Evolutionary conservation across 2,888 invertebrate species (phyloP), one percentile per base, ranked within the genome.

Genomic region (Sympetrum striolatum): DNA sequence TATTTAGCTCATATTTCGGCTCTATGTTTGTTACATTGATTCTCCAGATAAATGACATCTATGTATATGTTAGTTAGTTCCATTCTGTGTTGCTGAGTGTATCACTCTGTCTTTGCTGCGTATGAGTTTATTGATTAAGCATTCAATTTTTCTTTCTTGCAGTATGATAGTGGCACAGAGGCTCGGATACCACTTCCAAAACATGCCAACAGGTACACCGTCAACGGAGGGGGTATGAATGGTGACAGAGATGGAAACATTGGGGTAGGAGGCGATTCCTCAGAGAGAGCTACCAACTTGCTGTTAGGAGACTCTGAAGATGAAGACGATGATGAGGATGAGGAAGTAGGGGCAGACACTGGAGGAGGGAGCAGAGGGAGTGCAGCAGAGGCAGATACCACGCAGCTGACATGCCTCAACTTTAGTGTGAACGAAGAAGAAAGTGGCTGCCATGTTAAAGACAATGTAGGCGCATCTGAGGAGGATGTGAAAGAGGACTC

Each of bases 131-230:
- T 22, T 60, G 4, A 35, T 18, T n/a, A 22, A 37, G 80, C 80
- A 37, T 3, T 2, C 35, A 8, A 22, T 60, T 53, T 58, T 80
- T 14, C 39, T 5, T 37, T 22, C 31, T 31, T 80, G 6, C 35
- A 90, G 90, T 90, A 81, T 25, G 81, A 90, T 44, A 53, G 58
- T 58, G 90, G 90, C 22, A 60, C 81, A 35, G 90, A 80, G 80
- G 58, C 80, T 35, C 81, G 80, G 18, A 90, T 90, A 48, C 90
- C 90, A 35, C 58, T 90, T 14, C 90, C 90, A 39, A 90, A 90
- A 60, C 90, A 90, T 80, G 80, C 80, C 80, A 90, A 80, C 60
- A 79, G 80, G 35, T 81, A 80, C 37, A 80, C 90, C 22, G 90
- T 58, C 58, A 80, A 60, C 15, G 80, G 81, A n/a, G 81, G 37